phyloP scores from a whole-genome alignment of 2,113 vertebrate species.

The Rhynchopsitta pachyrhyncha region DNA sequence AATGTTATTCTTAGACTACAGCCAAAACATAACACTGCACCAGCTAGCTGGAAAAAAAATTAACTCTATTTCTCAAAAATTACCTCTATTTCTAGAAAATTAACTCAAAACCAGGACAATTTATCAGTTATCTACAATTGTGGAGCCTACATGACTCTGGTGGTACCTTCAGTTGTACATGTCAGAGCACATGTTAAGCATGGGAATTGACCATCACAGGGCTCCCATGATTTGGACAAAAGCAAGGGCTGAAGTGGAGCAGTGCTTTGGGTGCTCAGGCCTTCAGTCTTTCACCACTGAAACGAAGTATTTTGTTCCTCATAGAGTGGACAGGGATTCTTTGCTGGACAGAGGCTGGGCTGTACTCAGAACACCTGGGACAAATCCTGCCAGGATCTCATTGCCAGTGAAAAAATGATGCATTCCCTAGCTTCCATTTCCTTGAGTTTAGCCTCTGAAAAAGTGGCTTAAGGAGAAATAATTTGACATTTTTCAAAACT shows the following conservation, averaged over 20 bases:
- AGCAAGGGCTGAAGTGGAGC: background rate
- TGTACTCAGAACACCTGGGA: background rate
- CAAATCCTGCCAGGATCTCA: background rate
- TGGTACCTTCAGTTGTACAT: background rate
- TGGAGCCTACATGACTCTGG: accelerated
- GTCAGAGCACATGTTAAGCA: background rate
- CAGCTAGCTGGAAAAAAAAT: background rate
- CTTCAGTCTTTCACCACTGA: background rate
- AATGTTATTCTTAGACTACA: background rate
- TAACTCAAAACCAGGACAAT: background rate
- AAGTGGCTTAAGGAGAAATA: background rate
- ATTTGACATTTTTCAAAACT: background rate
- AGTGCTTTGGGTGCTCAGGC: background rate
- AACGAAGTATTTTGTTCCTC: background rate
- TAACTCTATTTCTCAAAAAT: background rate
- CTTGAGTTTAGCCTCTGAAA: background rate
- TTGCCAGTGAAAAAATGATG: background rate
- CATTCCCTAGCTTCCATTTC: background rate
- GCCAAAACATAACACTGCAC: background rate
- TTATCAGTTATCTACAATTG: background rate
- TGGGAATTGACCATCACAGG: background rate
- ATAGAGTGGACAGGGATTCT: background rate
- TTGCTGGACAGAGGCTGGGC: background rate
- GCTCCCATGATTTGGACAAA: background rate
- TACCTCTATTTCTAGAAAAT: background rate